Percentiles rank a stretch among this genome's conserved stretches.
These are phyloP conservation scores for Ricordea florida DNA, from an alignment of 92 coral and sea anemone species.

Conservation along the genomic window DNA sequence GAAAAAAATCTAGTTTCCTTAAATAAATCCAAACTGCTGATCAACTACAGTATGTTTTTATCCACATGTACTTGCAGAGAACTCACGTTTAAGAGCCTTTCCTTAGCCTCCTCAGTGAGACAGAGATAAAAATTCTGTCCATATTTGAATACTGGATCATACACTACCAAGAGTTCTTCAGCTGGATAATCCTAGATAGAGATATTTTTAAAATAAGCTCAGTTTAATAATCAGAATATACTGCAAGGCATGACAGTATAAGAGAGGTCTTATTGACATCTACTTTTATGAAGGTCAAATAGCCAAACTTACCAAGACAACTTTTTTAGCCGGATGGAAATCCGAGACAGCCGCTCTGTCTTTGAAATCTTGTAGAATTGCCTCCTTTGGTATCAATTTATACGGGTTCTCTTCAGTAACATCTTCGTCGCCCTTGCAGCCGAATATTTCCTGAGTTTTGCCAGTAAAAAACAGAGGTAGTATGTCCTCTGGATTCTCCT, in stretches of 20 bases:
- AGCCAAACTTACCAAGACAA: slow-evolving; percentile 73
- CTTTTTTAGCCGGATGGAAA: slow-evolving; percentile 94
- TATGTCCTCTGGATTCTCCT: slow-evolving; percentile 79
- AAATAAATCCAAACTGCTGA: no score
- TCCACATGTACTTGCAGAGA: no score
- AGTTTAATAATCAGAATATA: background rate
- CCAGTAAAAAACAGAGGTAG: slow-evolving; percentile 97
- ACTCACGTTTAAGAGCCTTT: slow-evolving; percentile 87
- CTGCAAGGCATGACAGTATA: background rate
- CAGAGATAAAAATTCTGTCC: slow-evolving; percentile 96
- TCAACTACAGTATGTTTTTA: no score
- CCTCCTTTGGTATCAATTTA: slow-evolving; percentile 82
- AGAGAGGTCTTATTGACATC: no score
- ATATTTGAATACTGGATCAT: slow-evolving; percentile 91
- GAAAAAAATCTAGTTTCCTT: no score
- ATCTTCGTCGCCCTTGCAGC: slow-evolving; percentile 97
- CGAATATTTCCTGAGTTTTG: slow-evolving; percentile 97
- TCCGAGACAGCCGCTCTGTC: slow-evolving; percentile 98
- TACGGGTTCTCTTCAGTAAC: slow-evolving; percentile 93
- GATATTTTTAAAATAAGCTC: background rate
- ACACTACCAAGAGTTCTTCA: slow-evolving; percentile 86
- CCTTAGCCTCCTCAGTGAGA: slow-evolving; percentile 95
- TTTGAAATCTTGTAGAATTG: slow-evolving; percentile 88
- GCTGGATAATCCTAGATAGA: slow-evolving; percentile 79
- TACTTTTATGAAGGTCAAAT: no score